Base-by-base conservation (phyloP, 2,888 invertebrate genomes). In the Tiliacea citrago region DNA sequence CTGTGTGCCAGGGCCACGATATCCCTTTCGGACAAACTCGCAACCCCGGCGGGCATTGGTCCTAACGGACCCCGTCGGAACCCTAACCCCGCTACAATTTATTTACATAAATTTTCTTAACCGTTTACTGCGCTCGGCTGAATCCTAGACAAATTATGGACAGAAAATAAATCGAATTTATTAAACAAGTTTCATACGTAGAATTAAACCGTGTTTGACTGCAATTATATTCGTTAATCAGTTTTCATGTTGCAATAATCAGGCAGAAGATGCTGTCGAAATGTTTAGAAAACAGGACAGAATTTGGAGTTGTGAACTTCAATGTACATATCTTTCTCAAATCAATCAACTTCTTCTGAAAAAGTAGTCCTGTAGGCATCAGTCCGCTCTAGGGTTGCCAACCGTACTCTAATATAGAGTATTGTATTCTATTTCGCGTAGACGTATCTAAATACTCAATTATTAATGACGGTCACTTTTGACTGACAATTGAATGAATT, bases 161-260 rank as follows among this genome's bases (percentile, higher is more conserved):
- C 35, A 24, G 24, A 24, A 24, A 35, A 21, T 18, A n/a, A 24
- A 68, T 18, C 0, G 3, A 24, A 45, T 60, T 49, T 0, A 75
- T 18, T 49, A 57, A 75, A 29, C 35, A 49, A 29, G 57, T n/a
- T 75, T 47, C 9, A 24, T 61, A 12, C 12, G 8, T 47, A 69
- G 9, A 71, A n/a, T 24, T 45, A 24, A 63, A 65, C n/a, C 10
- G 18, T 53, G 51, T 75, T 53, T 29, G 3, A 21, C 53, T n/a
- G 45, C 29, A 69, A 60, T 39, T 53, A 35, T 75, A 55, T 68
- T 55, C 9, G 7, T 9, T 24, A 55, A 69, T 18, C n/a, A 18
- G 47, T 61, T 77, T 55, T 77, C 77, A 42, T 49, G 29, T 55
- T 69, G 53, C 47, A 68, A 35, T 51, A 21, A 67, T 10, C n/a